Evolutionary conservation across 2,888 invertebrate genomes (phyloP), one percentile per base, ranked within the genome.

Genomic region (Bembecia ichneumoniformis): DNA sequence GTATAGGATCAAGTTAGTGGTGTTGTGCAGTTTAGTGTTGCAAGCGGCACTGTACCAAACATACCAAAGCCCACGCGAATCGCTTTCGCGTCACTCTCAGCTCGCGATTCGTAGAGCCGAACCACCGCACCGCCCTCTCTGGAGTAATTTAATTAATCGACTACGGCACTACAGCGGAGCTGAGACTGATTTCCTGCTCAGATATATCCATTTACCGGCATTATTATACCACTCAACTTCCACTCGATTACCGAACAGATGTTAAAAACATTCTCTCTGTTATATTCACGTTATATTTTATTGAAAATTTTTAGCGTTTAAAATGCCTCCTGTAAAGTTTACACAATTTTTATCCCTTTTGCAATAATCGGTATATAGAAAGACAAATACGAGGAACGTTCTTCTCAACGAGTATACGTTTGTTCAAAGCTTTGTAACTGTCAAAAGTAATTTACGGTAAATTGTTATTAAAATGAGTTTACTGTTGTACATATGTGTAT

Each of bases 1-100:
- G 80, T 81, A 81, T 80, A 76, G 71, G 77, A 82, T 82, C 71
- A 77, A 82, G 81, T 83, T 82, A 83, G 81, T 74, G 71, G 72
- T 64, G 71, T 74, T 77, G 69, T 71, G 69, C 66, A 66, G 70
- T 66, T 65, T 67, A 77, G 74, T 74, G 74, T 40, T n/a, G 40
- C 40, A 40, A 28, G 28, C 28, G 28, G 28, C 9, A 9, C 9
- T 13, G 40, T 10, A 10, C 40, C 14, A 40, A 14, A n/a, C 5
- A n/a, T 10, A 10, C 40, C 14, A 40, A 14, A n/a, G 5, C 13
- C 40, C 40, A 40, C 11, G 5, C 13, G 5, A 13, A n/a, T 40
- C 40, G 40, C 47, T 47, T n/a, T 9, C 16, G 46, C 34, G 11
- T 44, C 11, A 20, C 46, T 46, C n/a, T 28, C 28, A 28, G 28